Evolutionary conservation across 2,888 invertebrate genomes (phyloP), one percentile per base, ranked within the genome.

Genomic region (Rugalucina vietnamica): DNA sequence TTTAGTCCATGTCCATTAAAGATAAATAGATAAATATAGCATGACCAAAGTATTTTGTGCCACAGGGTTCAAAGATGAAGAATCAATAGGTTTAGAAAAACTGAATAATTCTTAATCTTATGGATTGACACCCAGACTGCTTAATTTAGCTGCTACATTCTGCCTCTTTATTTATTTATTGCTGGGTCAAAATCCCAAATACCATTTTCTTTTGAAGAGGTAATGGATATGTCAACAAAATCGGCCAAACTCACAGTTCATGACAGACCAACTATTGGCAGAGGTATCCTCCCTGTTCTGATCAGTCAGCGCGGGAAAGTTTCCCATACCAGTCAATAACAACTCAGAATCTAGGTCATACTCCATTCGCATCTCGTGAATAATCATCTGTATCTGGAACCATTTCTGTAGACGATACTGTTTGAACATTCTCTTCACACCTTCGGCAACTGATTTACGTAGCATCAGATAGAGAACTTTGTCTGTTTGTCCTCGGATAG

Each of bases 401-500:
- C 86, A 87, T 43, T 87, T 87, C 8, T 50, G 77, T 10, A 87
- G 84, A 14, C 84, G 76, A 54, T 84, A 87, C 1, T 72, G 76
- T 70, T 80, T 80, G 71, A 74, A 79, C 84, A 87, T 80, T 57
- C 76, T 76, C 70, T 82, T 84, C n/a, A 82, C 80, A 2, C 86
- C 84, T 49, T 82, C 79, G 5, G 86, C 84, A 1, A 84, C 80
- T 8, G 84, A 82, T 65, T 84, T 81, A 29, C 82, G 60, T 21
- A 84, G 70, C 54, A 87, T 34, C 3, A 84, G 32, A 10, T 71
- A 36, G 76, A 87, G 79, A 36, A 82, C 82, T 57, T 82, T 72
- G 10, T 76, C 49, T 8, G 79, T 76, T n/a, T 81, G 75, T 12
- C 86, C 84, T 14, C 65, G 60, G 37, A 79, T 80, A 24, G 86